Percentiles rank a stretch among this genome's conserved stretches.
Conservation (phyloP, 2,888 invertebrate species). For the Rhamphomyia laevipes region DNA sequence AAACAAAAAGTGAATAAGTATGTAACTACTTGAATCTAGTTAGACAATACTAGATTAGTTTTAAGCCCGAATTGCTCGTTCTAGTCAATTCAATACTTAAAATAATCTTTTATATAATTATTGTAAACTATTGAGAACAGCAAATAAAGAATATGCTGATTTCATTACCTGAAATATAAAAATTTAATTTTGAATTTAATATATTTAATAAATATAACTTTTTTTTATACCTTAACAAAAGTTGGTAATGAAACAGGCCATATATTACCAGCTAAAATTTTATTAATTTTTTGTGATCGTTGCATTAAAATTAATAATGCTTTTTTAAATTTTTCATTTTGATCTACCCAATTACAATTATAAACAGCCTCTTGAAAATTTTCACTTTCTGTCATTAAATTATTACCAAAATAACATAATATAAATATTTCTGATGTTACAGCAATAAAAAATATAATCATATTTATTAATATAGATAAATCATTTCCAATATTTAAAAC, state of each 20-base stretch:
- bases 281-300: slow-evolving; percentile 40
- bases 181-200: no score
- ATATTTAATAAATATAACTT: no score
- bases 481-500: slow-evolving; percentile 34
- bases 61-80: no score
- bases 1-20: no score
- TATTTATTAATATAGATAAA: slow-evolving; percentile 20
- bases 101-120: no score
- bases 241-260: slow-evolving; percentile 42
- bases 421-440: slow-evolving; percentile 43
- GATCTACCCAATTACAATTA: slow-evolving; percentile 44
- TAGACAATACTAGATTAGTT: no score
- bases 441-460: slow-evolving; percentile 33
- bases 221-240: slow-evolving; percentile 41
- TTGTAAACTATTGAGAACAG: no score
- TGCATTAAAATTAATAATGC: slow-evolving; percentile 41
- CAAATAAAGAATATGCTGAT: no score
- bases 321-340: slow-evolving; percentile 36
- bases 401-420: slow-evolving; percentile 45
- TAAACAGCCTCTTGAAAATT: slow-evolving; percentile 41
- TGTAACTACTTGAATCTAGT: no score
- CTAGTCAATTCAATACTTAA: no score
- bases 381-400: slow-evolving; percentile 41
- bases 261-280: slow-evolving; percentile 44
- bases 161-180: no score